A percentile compares a stretch with the other conserved stretches of the same genome.
Evolutionary conservation across 1,140 invertebrate genomes (phyloP).

Genomic region (Drosophila tani): DNA sequence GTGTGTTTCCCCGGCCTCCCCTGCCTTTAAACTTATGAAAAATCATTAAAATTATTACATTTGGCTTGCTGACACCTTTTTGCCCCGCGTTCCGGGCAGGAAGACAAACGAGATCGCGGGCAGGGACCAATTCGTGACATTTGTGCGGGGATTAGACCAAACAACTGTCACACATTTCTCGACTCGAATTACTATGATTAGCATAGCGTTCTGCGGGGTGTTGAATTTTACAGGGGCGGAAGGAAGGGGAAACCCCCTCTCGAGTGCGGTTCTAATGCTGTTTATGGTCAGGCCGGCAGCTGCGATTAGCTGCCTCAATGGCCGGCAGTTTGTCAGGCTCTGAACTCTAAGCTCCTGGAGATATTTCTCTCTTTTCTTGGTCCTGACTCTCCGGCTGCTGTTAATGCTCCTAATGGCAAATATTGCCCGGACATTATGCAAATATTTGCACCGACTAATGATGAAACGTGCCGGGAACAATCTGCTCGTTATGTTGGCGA

Average conservation of each 20-base stretch:
- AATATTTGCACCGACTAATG: slow-evolving; percentile 81
- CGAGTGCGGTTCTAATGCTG: slow-evolving; percentile 29
- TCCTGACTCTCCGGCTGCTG: slow-evolving; percentile 13
- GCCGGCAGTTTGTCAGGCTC: slow-evolving; percentile 58
- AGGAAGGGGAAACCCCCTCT: neutral
- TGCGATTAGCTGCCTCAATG: slow-evolving; percentile 50
- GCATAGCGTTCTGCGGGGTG: slow-evolving; percentile 42
- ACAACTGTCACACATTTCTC: slow-evolving; percentile 80
- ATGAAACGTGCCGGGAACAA: slow-evolving; percentile 55
- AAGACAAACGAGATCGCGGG: slow-evolving; percentile 45
- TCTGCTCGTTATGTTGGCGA: slow-evolving; percentile 55
- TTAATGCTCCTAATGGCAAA: slow-evolving; percentile 58
- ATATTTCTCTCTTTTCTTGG: slow-evolving; percentile 21
- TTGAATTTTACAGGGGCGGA: slow-evolving; percentile 10
- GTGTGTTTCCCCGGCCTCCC: slow-evolving; percentile 23
- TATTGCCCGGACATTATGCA: slow-evolving; percentile 69
- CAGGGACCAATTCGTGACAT: slow-evolving; percentile 71
- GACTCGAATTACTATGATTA: slow-evolving; percentile 80
- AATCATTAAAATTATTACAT: slow-evolving; percentile 84
- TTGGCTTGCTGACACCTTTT: slow-evolving; percentile 78
- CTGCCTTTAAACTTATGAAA: slow-evolving; percentile 76
- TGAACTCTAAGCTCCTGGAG: slow-evolving; percentile 49
- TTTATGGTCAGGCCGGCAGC: slow-evolving; percentile 48
- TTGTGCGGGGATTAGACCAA: slow-evolving; percentile 77
- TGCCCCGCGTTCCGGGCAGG: slow-evolving; percentile 20